phyloP scores from a whole-genome alignment of 2,113 vertebrate species.

The Sardina pilchardus region DNA sequence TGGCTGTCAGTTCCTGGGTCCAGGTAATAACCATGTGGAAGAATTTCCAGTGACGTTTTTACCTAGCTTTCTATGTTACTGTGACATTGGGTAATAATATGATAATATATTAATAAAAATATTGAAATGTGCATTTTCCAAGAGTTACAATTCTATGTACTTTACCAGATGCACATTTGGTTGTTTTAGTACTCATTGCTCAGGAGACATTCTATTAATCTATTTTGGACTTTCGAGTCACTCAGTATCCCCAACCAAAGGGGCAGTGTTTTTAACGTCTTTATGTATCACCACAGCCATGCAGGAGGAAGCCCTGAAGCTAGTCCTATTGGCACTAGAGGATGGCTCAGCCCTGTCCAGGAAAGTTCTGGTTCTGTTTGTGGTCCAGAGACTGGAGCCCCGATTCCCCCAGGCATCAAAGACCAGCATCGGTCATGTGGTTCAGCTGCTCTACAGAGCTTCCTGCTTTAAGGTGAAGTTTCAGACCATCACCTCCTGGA shows the following conservation, averaged over 20 bases:
- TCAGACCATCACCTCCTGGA: background rate
- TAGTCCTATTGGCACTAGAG: conserved; percentile 91
- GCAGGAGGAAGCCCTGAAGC: conserved; percentile 95
- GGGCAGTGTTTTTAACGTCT: background rate
- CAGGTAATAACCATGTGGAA: conserved; percentile 73
- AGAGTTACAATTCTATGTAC: no score
- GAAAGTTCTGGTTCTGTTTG: conserved; percentile 97
- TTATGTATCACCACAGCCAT: conserved; percentile 75
- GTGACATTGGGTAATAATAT: background rate
- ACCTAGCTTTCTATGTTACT: background rate
- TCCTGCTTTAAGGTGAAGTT: conserved; percentile 92
- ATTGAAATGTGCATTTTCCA: no score
- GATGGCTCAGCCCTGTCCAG: conserved; percentile 95
- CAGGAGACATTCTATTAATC: background rate
- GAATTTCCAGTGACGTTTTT: background rate
- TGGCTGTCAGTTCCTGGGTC: conserved; percentile 98
- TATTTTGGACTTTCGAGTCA: background rate
- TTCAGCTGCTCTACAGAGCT: conserved; percentile 95
- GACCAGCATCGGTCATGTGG: conserved; percentile 97
- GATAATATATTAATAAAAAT: no score
- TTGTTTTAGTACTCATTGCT: background rate
- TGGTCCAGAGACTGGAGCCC: conserved; percentile 94
- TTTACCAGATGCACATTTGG: background rate
- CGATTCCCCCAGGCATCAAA: conserved; percentile 97
- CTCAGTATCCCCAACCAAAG: background rate